A percentile compares a stretch with the other conserved stretches of the same genome.
phyloP scores from a whole-genome alignment of 2,888 invertebrate species.

The Pseudococcus viburni region DNA sequence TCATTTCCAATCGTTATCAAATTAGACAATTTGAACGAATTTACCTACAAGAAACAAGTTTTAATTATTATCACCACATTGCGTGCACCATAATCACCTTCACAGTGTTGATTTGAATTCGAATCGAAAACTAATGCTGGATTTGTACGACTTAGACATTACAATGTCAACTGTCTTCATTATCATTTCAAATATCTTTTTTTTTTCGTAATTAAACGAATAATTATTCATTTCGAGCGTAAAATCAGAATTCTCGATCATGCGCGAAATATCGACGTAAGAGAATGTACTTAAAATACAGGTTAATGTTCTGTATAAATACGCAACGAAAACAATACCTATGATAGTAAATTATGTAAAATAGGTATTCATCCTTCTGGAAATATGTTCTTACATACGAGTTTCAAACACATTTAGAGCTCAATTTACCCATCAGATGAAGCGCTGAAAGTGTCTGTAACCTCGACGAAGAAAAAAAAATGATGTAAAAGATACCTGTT shows the following conservation, averaged over 20 bases:
- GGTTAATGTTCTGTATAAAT: neutral
- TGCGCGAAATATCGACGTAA: neutral
- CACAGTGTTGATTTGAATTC: neutral
- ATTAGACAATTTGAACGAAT: conserved; percentile 1
- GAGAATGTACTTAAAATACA: neutral
- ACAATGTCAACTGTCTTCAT: conserved; percentile 24
- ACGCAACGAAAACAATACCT: neutral
- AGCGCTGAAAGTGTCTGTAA: neutral
- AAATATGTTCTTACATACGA: too few species aligned
- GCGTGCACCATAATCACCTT: neutral
- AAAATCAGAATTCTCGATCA: neutral
- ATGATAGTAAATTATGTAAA: neutral
- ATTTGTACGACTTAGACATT: neutral
- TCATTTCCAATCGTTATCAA: neutral
- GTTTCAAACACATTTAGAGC: too few species aligned
- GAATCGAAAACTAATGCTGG: neutral
- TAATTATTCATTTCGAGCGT: neutral
- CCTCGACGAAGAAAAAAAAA: neutral
- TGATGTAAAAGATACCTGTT: neutral
- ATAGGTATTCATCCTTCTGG: too few species aligned
- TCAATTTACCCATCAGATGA: neutral
- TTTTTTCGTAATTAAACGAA: neutral
- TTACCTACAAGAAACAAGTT: neutral
- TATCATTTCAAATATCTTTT: conserved; percentile 16
- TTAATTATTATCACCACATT: neutral